Evolutionary conservation across 2,797 vertebrate species (phyloP).

Genomic region (Sebastes steindachneri): DNA sequence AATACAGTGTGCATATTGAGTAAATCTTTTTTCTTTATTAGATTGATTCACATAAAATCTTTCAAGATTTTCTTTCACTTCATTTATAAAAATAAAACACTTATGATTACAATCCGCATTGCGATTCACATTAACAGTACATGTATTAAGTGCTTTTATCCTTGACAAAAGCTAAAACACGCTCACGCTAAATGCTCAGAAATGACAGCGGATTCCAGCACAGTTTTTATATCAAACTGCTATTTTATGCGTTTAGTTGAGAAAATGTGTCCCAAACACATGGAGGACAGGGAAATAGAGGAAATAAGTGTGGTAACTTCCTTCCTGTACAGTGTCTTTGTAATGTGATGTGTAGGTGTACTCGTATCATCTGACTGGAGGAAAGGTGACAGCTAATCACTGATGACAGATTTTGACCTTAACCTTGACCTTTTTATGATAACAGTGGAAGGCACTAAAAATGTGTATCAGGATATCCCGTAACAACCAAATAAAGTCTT

Average conservation of each 20-base stretch:
- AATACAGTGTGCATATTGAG: background rate
- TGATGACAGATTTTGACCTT: background rate
- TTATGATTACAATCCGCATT: background rate
- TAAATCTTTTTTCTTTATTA: conserved; percentile 13
- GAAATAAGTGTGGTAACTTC: background rate
- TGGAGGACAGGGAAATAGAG: background rate
- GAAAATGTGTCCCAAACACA: background rate
- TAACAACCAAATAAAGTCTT: no score
- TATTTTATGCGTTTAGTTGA: no score
- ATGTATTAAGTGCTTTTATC: background rate
- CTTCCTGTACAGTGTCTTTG: background rate
- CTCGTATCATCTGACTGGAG: background rate
- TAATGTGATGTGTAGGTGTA: background rate
- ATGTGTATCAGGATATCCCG: background rate
- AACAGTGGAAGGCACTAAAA: background rate
- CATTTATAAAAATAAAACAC: conserved; percentile 36
- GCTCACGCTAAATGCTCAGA: background rate
- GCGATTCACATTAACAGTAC: background rate
- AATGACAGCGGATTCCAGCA: background rate
- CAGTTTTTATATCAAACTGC: background rate
- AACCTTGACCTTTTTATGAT: background rate
- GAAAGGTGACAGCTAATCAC: background rate
- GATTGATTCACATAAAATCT: background rate
- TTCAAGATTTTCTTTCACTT: background rate
- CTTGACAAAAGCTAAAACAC: background rate